These are phyloP conservation scores for Emydocephalus ijimae DNA, from an alignment of 2,113 vertebrate genomes.

Conservation along the genomic window DNA sequence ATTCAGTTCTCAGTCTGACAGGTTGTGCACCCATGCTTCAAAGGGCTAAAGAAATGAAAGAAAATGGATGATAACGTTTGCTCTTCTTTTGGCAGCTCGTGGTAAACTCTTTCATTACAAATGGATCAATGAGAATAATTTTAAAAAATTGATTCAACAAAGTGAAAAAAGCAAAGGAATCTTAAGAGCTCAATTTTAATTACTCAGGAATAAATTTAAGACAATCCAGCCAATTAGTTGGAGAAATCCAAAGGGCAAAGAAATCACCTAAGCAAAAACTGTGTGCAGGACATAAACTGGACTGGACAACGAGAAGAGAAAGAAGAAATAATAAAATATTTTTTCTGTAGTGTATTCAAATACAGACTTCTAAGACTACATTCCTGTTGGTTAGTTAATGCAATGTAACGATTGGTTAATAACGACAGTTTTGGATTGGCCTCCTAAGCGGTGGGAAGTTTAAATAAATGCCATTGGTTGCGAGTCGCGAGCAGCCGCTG, in stretches of 20 bases:
- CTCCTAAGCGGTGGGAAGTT: too few relatives aligned
- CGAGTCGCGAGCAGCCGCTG: too few relatives aligned
- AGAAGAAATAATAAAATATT: background rate
- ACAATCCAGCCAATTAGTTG: background rate
- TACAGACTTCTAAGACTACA: too few relatives aligned
- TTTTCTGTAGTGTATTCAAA: background rate
- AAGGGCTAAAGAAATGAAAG: background rate
- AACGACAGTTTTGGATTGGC: too few relatives aligned
- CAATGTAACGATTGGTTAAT: too few relatives aligned
- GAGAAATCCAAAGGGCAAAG: background rate
- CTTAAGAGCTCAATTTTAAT: background rate
- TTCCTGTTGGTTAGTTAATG: too few relatives aligned
- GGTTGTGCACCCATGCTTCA: background rate
- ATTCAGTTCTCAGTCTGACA: background rate
- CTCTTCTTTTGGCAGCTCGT: background rate
- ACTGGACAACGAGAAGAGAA: background rate
- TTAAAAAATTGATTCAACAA: background rate
- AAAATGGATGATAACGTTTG: background rate
- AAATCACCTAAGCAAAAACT: background rate
- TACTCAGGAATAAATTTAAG: background rate
- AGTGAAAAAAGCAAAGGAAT: background rate
- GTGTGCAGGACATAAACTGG: background rate
- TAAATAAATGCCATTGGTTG: too few relatives aligned
- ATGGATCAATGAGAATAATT: background rate
- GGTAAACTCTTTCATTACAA: background rate